Evolutionary conservation across 2,113 vertebrate genomes (phyloP), one percentile per base, ranked within the genome.

Genomic region (Siniperca knerii): DNA sequence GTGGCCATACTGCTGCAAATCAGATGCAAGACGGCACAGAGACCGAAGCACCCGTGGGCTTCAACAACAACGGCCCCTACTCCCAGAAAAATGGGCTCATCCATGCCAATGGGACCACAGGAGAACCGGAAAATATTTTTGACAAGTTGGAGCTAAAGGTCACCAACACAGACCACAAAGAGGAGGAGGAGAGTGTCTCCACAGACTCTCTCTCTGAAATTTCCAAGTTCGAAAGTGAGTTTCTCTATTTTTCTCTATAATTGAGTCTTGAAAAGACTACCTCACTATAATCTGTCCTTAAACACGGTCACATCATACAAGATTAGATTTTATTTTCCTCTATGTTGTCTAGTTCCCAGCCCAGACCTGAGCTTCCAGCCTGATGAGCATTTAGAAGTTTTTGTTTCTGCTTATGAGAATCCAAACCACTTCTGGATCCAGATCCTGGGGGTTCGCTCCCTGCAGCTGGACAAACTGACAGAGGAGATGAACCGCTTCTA

Each of bases 351-450:
- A 99, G 98, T 98, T 52, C 96, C 97, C 80, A 98, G 98, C 88
- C 97, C 97, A 0, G 97, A 97, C 86, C 95, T 97, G 91, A 96
- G 96, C 92, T 97, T 98, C 90, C 96, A 95, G 7, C 96, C 96
- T 0, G 97, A 97, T 0, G 97, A 98, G 78, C 96, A 96, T 89
- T 92, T 98, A 0, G 97, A 99, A 33, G 97, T 98, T n/a, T 98
- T 96, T 0, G 95, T 99, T 40, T 98, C 97, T 0, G 98, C 98
- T 0, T 83, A 90, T 0, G 97, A 97, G 73, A 97, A 95, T 87
- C 97, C 98, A 0, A 91, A 95, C 54, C 97, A 97, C 89, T 98
- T 98, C 94, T 98, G 98, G 98, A 95, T 99, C 77, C 98, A 99
- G 87, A 97, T 98, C 79, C 70, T 98, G 3, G 97, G 97, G 0